Percentiles rank a stretch among this genome's conserved stretches.
Evolutionary conservation across 2,113 vertebrate species (phyloP).

Genomic region (Centropus unirufus): DNA sequence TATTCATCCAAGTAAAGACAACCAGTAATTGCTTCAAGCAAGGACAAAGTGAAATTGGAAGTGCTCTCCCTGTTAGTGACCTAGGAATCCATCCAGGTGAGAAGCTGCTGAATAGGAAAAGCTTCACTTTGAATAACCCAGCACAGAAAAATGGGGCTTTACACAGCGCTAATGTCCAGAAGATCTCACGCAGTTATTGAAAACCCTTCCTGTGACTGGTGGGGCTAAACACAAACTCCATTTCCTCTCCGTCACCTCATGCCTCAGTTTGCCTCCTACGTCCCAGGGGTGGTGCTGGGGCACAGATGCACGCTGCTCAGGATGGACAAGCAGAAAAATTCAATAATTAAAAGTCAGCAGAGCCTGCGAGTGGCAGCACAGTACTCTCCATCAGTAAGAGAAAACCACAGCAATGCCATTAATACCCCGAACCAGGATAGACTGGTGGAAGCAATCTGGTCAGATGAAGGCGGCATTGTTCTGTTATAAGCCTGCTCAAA

Average conservation of each 20-base stretch:
- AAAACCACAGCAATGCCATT: neutral
- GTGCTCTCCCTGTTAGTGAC: neutral
- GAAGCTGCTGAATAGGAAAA: neutral
- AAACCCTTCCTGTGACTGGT: rapidly evolving
- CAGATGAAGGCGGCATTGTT: neutral
- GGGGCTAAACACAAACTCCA: neutral
- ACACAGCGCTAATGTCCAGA: neutral
- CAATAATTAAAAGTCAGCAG: neutral
- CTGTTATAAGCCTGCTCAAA: rapidly evolving
- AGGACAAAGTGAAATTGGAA: neutral
- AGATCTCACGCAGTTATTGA: neutral
- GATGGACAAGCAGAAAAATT: neutral
- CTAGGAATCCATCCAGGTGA: neutral
- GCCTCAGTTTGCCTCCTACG: neutral
- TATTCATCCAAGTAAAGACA: neutral
- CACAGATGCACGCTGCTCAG: neutral
- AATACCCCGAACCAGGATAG: neutral
- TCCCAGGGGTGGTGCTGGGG: neutral
- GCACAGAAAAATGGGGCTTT: neutral
- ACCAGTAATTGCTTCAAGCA: neutral
- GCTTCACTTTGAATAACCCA: neutral
- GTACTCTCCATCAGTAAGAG: neutral
- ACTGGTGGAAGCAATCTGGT: neutral
- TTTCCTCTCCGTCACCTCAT: neutral
- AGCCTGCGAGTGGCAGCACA: neutral